phyloP scores from a whole-genome alignment of 2,113 vertebrate genomes.

The Benitochromis conjunctus region DNA sequence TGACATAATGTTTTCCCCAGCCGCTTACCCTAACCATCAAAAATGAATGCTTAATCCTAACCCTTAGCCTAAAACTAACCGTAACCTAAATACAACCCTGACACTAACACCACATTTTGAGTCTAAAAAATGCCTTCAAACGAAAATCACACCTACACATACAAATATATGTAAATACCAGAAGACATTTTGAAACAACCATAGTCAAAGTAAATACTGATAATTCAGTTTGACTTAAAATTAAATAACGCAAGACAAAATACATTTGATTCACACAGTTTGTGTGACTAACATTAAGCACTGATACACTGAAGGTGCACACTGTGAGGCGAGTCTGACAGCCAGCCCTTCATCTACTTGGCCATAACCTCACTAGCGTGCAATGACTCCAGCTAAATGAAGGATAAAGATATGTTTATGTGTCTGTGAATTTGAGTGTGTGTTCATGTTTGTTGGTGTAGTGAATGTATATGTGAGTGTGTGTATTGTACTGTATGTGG shows the following conservation, averaged over 20 bases:
- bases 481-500: not conserved
- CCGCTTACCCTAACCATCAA: not conserved
- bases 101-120: not conserved
- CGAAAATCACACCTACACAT: not conserved
- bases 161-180: not conserved
- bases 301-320: not conserved
- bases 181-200: not conserved
- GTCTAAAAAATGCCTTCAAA: not conserved
- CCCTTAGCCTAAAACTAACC: not conserved
- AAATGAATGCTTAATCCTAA: not conserved
- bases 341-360: not conserved
- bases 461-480: not conserved
- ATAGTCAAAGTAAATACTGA: not conserved
- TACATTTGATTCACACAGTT: not conserved
- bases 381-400: not conserved
- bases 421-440: not conserved
- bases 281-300: not conserved
- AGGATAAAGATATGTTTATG: not conserved
- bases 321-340: not conserved
- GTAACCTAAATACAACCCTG: not conserved
- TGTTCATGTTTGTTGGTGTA: not conserved
- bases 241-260: not conserved
- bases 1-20: not conserved
- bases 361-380: not conserved
- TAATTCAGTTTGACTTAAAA: not conserved